Conservation (phyloP, 2,797 vertebrate species). For the Varecia variegata region DNA sequence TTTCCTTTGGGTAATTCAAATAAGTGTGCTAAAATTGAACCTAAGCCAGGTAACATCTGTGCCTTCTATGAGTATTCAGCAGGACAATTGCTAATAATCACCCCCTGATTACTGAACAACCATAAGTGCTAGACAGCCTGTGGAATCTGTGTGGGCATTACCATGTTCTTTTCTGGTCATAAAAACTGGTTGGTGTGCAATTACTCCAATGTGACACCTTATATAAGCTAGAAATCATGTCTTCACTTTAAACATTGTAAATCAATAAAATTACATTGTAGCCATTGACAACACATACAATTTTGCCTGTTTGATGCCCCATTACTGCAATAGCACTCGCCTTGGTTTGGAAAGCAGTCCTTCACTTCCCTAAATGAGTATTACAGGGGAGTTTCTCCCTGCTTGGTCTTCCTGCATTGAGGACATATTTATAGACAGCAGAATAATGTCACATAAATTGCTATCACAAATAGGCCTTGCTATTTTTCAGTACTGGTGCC, state of each 20-base stretch:
- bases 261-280: constrained; percentile 84
- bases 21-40: not conserved
- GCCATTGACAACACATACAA: constrained; percentile 80
- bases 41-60: not conserved
- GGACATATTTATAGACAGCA: constrained; percentile 62
- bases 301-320: constrained; percentile 83
- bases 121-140: not conserved
- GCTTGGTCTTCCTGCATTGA: constrained; percentile 26
- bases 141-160: constrained; percentile 11
- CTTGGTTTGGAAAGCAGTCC: constrained; percentile 66
- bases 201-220: constrained; percentile 80
- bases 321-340: constrained; percentile 74
- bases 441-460: constrained; percentile 64
- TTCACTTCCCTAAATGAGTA: constrained; percentile 45
- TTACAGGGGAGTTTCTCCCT: not conserved
- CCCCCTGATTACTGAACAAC: constrained; percentile 53
- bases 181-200: constrained; percentile 73
- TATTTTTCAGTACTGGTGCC: constrained; percentile 38
- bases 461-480: constrained; percentile 54
- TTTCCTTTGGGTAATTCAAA: constrained; percentile 33
- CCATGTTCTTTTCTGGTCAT: constrained; percentile 73
- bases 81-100: constrained; percentile 52
- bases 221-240: constrained; percentile 78
- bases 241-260: constrained; percentile 80
- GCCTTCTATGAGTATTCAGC: constrained; percentile 46